These are phyloP conservation scores for Artibeus jamaicensis DNA, from an alignment of 2,797 vertebrate species.

Conservation along the genomic window DNA sequence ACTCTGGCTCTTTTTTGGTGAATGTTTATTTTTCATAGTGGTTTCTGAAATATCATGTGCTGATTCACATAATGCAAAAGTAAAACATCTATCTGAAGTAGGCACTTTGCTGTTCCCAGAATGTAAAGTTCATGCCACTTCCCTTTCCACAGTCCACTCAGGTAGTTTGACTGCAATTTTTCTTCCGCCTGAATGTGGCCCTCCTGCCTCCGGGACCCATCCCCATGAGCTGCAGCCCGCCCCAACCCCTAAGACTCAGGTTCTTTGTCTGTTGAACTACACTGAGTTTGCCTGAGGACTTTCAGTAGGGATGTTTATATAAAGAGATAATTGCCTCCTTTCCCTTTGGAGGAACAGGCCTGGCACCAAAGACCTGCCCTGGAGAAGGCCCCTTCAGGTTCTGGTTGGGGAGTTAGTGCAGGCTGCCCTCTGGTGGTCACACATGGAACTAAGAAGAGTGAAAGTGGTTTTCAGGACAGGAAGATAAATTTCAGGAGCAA, in stretches of 20 bases:
- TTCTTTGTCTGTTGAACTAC: not conserved
- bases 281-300: not conserved
- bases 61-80: not conserved
- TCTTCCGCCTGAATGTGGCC: not conserved
- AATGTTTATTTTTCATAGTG: not conserved
- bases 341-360: not conserved
- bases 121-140: not conserved
- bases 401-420: not conserved
- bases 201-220: not conserved
- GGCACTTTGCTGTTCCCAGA: not conserved
- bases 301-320: not conserved
- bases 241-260: too few species aligned
- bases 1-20: not conserved
- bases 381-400: not conserved
- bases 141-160: not conserved
- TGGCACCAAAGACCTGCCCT: not conserved
- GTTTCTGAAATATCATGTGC: not conserved
- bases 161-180: not conserved
- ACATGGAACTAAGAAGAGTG: not conserved
- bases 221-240: accelerated
- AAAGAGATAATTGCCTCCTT: not conserved
- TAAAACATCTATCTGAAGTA: not conserved
- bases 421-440: not conserved
- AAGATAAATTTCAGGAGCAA: not conserved
- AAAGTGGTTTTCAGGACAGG: not conserved